Evolutionary conservation across 1,140 invertebrate species (phyloP), one percentile per base, ranked within the genome.

Genomic region (Dinoponera quadriceps): DNA sequence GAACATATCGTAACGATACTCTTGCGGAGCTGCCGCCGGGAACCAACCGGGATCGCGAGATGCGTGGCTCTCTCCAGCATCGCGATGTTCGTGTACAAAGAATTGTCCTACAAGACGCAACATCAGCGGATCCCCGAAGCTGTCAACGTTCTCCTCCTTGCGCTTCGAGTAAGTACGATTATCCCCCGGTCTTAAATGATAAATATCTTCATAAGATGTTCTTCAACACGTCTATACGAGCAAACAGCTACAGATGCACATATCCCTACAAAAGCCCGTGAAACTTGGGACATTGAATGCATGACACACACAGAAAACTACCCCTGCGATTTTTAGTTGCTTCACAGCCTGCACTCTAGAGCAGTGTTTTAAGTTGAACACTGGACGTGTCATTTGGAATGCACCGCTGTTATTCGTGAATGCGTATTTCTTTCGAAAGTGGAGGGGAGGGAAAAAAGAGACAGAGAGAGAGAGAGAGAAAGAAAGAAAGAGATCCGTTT

Each of bases 31-130:
- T 98, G 98, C 66, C 97, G 98, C 78, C 95, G 96, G 38, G 98
- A 99, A 94, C 97, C 98, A 77, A 97, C 97, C 57, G 98, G 97
- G 48, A 95, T 97, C 89, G 98, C 98, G 22, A 96, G 98, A 75
- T 99, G 98, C 91, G 97, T 99, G 83, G 98, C 98, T 22, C 95
- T 99, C 2, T 98, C 97, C 57, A 97, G 97, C 83, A 95, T 99
- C 59, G 97, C 97, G 9, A 97, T 98, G 90, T 98, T 97, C 94
- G 94, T 98, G 29, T 97, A 98, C 88, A 95, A 97, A 92, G 97
- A 98, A 92, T 92, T 98, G 1, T 95, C 94, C 5, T 96, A 96
- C 90, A 95, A 95, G 74, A 95, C 94, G 18, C 92, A 91, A 78
- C 96, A 98, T 94, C 94, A 96, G 25, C 96, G 96, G 86, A 95